A percentile compares a stretch with the other conserved stretches of the same genome.
Evolutionary conservation across 2,797 vertebrate species (phyloP).

Genomic region (Macrochelys suwanniensis): DNA sequence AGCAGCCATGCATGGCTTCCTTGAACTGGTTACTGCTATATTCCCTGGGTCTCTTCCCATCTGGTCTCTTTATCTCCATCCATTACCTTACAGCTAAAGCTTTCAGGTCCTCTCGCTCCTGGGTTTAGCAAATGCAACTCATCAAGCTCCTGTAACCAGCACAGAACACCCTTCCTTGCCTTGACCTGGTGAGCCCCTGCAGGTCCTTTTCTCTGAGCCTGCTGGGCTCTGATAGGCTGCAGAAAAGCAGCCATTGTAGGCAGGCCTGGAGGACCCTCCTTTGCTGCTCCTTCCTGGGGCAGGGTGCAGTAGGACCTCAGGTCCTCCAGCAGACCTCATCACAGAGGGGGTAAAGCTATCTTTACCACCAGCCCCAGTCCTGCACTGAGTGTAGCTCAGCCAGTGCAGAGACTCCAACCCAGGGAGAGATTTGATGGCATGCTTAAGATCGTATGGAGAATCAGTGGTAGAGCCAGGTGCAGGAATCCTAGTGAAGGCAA

Average conservation of each 20-base stretch:
- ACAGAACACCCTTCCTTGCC: too few relatives aligned
- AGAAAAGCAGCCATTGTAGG: not conserved
- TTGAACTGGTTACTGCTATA: too few relatives aligned
- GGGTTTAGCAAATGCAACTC: too few relatives aligned
- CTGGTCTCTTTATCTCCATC: too few relatives aligned
- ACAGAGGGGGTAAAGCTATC: not conserved
- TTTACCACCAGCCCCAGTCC: not conserved
- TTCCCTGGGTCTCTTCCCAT: too few relatives aligned
- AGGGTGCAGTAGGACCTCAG: not conserved
- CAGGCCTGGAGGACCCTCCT: not conserved
- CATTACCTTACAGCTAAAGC: too few relatives aligned
- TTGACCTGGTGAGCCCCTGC: too few relatives aligned
- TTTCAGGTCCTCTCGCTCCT: too few relatives aligned
- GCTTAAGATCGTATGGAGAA: not conserved
- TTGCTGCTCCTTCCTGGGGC: not conserved
- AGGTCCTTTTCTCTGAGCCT: too few relatives aligned
- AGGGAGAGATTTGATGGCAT: rapidly evolving
- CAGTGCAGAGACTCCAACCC: not conserved
- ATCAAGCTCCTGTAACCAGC: too few relatives aligned
- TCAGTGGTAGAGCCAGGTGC: not conserved
- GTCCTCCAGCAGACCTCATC: not conserved
- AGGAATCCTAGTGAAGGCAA: not conserved
- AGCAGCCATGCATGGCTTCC: too few relatives aligned
- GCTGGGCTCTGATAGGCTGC: too few relatives aligned
- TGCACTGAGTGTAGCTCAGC: not conserved